Evolutionary conservation across 2,797 vertebrate species (phyloP).

Genomic region (Euthynnus affinis): DNA sequence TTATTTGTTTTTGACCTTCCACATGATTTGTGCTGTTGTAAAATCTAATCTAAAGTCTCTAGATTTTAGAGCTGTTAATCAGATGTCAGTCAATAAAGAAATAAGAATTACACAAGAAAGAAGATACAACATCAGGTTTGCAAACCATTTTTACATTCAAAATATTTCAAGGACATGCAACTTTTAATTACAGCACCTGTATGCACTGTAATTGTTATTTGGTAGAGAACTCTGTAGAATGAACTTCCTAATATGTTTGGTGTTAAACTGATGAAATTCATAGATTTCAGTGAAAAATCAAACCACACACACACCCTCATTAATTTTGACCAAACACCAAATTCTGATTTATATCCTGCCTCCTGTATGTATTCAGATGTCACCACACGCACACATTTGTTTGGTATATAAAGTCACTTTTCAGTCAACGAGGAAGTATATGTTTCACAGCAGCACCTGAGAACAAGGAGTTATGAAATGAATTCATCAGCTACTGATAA

Average conservation of each 20-base stretch:
- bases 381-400: background rate
- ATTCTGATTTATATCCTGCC: slow-evolving; percentile 6
- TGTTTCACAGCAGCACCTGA: slow-evolving; percentile 10
- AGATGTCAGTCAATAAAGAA: background rate
- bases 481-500: slow-evolving; percentile 19
- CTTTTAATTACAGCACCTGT: slow-evolving; percentile 1
- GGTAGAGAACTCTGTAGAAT: background rate
- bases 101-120: background rate
- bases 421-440: slow-evolving; percentile 11
- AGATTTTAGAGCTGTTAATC: background rate
- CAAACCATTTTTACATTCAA: background rate
- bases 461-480: slow-evolving; percentile 17
- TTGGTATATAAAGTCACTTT: slow-evolving; percentile 1
- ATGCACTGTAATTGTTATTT: background rate
- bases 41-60: background rate
- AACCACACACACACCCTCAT: background rate
- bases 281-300: too few species aligned
- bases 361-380: background rate
- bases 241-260: background rate
- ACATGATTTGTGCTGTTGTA: too few species aligned
- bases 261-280: background rate
- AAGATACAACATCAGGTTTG: background rate
- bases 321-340: slow-evolving; percentile 7
- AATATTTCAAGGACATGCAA: background rate
- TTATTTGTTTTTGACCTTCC: background rate